phyloP scores from a whole-genome alignment of 1,140 invertebrate genomes.

The Mamestra configurata region DNA sequence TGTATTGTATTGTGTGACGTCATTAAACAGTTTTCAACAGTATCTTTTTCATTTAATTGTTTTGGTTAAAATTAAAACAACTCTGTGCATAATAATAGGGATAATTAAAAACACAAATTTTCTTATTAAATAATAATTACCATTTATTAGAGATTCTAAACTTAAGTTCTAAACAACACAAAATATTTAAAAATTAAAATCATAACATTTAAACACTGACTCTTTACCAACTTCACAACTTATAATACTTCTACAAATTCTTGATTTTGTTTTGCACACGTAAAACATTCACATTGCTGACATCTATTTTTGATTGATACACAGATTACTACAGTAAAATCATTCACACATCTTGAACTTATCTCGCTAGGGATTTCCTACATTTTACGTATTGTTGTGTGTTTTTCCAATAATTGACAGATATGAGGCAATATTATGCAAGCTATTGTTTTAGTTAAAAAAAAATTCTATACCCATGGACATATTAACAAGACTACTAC shows the following conservation, averaged over 20 bases:
- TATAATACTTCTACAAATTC: too few relatives aligned
- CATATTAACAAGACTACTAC: too few relatives aligned
- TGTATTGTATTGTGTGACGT: neutral
- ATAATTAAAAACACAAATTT: neutral
- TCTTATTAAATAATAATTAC: slow-evolving; percentile 23
- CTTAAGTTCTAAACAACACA: slow-evolving; percentile 7
- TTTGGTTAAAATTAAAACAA: neutral
- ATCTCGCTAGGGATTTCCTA: slow-evolving; percentile 8
- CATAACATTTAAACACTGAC: neutral
- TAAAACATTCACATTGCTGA: neutral
- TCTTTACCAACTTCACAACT: neutral
- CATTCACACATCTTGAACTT: neutral
- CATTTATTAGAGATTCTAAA: slow-evolving; percentile 39
- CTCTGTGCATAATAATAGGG: neutral
- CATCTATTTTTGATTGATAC: slow-evolving; percentile 6
- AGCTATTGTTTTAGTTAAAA: too few relatives aligned
- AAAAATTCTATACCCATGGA: too few relatives aligned
- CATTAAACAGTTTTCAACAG: neutral
- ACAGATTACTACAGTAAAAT: slow-evolving; percentile 1
- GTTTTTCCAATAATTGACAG: slow-evolving; percentile 6
- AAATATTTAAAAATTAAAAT: neutral
- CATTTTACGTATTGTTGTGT: neutral
- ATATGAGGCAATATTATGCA: neutral
- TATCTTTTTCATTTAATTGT: neutral
- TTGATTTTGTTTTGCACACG: neutral